phyloP scores from a whole-genome alignment of 2,888 invertebrate species.

The Drosophila borealis region DNA sequence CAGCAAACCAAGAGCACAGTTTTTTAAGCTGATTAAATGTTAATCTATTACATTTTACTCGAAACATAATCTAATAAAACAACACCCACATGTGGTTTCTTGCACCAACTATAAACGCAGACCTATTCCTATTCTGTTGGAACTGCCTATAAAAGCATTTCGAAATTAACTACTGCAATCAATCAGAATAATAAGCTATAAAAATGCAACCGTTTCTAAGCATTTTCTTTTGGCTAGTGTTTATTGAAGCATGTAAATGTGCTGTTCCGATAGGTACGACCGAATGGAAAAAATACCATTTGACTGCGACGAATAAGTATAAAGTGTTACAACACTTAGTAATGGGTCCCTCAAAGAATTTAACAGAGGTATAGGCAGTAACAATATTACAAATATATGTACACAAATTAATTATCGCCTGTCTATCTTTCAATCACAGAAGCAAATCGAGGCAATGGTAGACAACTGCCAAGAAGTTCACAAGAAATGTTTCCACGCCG shows the following conservation, averaged over 20 bases:
- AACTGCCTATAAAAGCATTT: constrained; percentile 4
- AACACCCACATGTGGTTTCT: background rate
- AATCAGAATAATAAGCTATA: background rate
- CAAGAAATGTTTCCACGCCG: background rate
- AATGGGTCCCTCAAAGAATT: background rate
- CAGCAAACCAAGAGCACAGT: too few species aligned
- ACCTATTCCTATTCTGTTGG: background rate
- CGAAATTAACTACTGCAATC: background rate
- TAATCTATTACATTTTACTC: too few species aligned
- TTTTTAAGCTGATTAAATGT: too few species aligned
- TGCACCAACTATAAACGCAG: too few species aligned
- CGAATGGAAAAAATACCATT: background rate
- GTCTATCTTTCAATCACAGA: background rate
- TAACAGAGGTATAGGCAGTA: constrained; percentile 3
- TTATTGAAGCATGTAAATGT: background rate
- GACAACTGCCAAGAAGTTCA: background rate
- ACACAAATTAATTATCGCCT: too few species aligned
- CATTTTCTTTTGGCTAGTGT: background rate
- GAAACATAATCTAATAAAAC: too few species aligned
- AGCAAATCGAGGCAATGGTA: background rate
- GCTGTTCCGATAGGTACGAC: background rate
- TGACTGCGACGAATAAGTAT: background rate
- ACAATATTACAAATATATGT: background rate
- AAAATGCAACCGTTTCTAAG: background rate
- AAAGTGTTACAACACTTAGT: background rate